Conservation (phyloP, 2,888 invertebrate species). For the Drosophila melanocephala region DNA sequence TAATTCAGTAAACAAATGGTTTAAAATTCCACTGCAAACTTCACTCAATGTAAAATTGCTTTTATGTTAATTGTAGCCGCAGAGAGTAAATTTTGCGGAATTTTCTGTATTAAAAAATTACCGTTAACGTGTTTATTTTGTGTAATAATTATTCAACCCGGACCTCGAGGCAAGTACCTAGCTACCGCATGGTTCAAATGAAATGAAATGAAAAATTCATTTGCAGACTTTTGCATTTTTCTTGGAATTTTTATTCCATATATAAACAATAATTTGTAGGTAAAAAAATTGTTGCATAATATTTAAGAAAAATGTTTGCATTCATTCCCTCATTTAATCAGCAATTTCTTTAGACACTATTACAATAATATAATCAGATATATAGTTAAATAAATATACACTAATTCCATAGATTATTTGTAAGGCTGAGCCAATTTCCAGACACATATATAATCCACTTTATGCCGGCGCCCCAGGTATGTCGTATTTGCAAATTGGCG, state of each 20-base stretch:
- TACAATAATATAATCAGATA: not conserved
- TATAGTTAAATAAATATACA: not conserved
- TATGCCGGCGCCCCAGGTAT: slow-evolving; percentile 7
- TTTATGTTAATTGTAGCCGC: not conserved
- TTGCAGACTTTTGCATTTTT: not conserved
- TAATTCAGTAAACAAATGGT: not conserved
- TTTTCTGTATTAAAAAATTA: too few species aligned
- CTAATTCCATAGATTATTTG: slow-evolving; percentile 4
- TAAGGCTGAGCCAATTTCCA: not conserved
- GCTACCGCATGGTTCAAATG: not conserved
- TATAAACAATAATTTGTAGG: not conserved
- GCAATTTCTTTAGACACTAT: not conserved
- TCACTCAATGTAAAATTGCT: not conserved
- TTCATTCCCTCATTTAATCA: not conserved
- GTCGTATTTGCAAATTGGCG: slow-evolving; percentile 33
- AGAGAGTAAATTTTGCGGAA: not conserved
- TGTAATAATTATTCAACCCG: not conserved
- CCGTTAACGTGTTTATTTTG: not conserved
- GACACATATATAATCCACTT: not conserved
- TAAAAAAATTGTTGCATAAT: not conserved
- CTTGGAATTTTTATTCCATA: not conserved
- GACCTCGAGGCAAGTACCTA: not conserved
- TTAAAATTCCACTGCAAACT: not conserved
- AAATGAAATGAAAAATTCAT: not conserved
- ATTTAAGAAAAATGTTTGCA: not conserved